A percentile compares a stretch with the other conserved stretches of the same genome.
Conservation (phyloP, 2,888 invertebrate genomes). For the Elegia similella region DNA sequence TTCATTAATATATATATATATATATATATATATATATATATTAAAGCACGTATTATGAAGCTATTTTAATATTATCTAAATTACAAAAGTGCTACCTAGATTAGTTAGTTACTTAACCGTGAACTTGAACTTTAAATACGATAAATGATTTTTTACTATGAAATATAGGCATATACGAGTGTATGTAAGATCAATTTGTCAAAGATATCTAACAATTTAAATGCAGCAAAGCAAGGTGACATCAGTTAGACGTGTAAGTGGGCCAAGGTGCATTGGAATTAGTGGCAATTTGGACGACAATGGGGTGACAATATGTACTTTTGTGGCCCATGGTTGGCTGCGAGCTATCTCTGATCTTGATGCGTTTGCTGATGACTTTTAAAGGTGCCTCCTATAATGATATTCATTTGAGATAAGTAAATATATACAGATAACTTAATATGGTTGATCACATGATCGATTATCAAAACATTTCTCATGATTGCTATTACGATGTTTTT, state of each 20-base stretch:
- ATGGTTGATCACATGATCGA: too few species aligned
- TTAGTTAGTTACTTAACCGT: not conserved
- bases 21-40: too few species aligned
- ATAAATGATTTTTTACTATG: constrained; percentile 1
- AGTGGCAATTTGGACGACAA: constrained; percentile 56
- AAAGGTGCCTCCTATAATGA: not conserved
- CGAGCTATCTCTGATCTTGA: constrained; percentile 2
- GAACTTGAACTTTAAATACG: constrained; percentile 12
- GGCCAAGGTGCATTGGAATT: constrained; percentile 55
- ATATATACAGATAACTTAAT: not conserved
- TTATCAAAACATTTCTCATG: too few species aligned
- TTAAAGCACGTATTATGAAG: too few species aligned
- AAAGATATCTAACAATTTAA: not conserved
- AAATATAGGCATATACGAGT: not conserved
- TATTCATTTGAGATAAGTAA: not conserved
- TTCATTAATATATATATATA: too few species aligned
- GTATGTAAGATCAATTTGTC: constrained; percentile 7
- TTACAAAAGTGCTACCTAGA: too few species aligned
- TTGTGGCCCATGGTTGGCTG: not conserved
- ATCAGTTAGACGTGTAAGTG: constrained; percentile 49
- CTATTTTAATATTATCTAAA: too few species aligned
- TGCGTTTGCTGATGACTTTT: constrained; percentile 8
- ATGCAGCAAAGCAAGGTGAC: constrained; percentile 51
- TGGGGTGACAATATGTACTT: constrained; percentile 25
- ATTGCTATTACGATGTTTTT: too few species aligned